Percentiles rank a stretch among this genome's conserved stretches.
phyloP scores from a whole-genome alignment of 1,140 invertebrate species.

The Drosophila novamexicana region DNA sequence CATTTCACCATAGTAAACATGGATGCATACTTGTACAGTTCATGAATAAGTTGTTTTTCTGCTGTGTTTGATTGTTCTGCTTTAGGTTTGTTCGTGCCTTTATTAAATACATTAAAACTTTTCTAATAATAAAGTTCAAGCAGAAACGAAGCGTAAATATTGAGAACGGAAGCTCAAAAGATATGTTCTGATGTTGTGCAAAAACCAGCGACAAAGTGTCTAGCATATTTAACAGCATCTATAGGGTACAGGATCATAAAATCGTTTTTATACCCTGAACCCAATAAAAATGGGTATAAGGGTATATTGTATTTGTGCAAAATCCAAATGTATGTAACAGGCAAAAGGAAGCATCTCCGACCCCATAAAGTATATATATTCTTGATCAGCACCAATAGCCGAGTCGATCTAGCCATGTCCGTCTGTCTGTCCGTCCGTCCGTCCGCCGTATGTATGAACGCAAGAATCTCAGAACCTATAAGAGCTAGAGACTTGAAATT shows the following conservation, averaged over 20 bases:
- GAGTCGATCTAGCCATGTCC: too few species aligned
- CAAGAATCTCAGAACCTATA: too few species aligned
- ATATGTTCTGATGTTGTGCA: conserved; percentile 43
- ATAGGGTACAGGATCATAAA: not conserved
- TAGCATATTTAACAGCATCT: conserved; percentile 18
- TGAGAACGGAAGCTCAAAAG: conserved; percentile 64
- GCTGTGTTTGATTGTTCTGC: conserved; percentile 6
- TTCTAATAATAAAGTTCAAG: conserved; percentile 77
- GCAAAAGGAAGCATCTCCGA: too few species aligned
- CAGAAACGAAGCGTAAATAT: conserved; percentile 73
- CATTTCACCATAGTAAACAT: conserved; percentile 18
- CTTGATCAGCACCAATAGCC: too few species aligned
- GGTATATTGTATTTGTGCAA: too few species aligned
- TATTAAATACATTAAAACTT: conserved; percentile 71
- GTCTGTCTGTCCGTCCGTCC: too few species aligned
- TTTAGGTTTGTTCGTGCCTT: conserved; percentile 52
- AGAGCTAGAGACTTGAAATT: too few species aligned
- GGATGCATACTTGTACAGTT: not conserved
- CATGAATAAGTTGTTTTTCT: conserved; percentile 13
- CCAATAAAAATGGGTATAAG: too few species aligned
- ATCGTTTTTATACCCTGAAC: too few species aligned
- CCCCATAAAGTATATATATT: too few species aligned
- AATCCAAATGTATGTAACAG: too few species aligned
- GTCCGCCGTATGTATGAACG: too few species aligned
- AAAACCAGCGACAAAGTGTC: conserved; percentile 34